These are phyloP conservation scores for Leptinotarsa peninsularis DNA, from an alignment of 2,888 invertebrate species.

Conservation along the genomic window DNA sequence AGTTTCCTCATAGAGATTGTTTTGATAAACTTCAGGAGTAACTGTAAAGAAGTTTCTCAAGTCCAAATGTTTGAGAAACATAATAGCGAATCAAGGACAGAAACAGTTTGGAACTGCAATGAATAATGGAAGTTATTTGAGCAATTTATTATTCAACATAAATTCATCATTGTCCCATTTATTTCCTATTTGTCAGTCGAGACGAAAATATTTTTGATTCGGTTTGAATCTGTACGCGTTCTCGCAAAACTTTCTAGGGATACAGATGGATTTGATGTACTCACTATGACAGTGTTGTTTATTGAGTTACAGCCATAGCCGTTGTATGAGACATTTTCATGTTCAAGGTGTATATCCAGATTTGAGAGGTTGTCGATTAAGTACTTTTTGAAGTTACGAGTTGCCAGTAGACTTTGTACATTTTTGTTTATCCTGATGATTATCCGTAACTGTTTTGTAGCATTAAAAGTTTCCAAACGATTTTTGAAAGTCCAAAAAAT, in stretches of 20 bases:
- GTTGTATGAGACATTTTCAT: background rate
- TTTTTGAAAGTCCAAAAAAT: too few relatives aligned
- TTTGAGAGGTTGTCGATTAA: too few relatives aligned
- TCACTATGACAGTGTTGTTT: constrained; percentile 28
- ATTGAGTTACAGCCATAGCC: background rate
- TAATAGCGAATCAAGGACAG: constrained; percentile 33
- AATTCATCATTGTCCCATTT: constrained; percentile 44
- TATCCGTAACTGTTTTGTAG: too few relatives aligned
- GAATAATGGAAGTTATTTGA: constrained; percentile 39
- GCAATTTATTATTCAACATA: constrained; percentile 36
- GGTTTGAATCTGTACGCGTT: constrained; percentile 38
- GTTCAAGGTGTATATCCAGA: too few relatives aligned
- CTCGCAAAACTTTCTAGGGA: constrained; percentile 40
- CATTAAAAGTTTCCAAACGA: too few relatives aligned
- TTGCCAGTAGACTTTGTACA: too few relatives aligned
- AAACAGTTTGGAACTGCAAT: constrained; percentile 38
- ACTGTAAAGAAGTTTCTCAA: constrained; percentile 2
- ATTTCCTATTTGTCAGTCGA: constrained; percentile 39
- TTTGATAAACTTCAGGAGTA: background rate
- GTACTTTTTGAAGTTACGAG: too few relatives aligned
- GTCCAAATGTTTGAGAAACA: constrained; percentile 14
- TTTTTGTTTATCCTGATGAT: too few relatives aligned
- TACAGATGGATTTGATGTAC: constrained; percentile 40
- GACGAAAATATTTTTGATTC: constrained; percentile 41
- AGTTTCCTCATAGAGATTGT: background rate